Base-by-base conservation (phyloP, 2,113 vertebrate genomes). In the Lates calcarifer region DNA sequence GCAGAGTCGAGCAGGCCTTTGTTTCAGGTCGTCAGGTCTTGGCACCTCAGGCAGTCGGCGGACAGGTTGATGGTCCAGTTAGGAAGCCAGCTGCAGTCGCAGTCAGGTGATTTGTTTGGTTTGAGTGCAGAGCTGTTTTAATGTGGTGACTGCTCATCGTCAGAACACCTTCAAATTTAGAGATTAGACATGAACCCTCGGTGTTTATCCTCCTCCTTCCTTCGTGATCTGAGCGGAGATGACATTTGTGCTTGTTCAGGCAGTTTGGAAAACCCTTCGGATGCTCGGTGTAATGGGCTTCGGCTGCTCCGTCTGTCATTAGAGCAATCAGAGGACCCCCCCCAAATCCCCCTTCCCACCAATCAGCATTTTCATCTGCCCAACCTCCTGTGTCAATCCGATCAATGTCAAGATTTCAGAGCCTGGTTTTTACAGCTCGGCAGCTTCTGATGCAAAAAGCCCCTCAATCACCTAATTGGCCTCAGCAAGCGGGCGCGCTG, bases 171-270 rank as follows among this genome's bases (percentile, higher is more conserved):
- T 66, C 2, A 17, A 37, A n/a, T 43, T 71, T 17, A 29, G 35
- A 24, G 37, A 56, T 26, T 22, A 56, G 17, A 67, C 49, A 2
- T 0, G 17, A 72, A 11, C 13, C 58, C 17, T 62, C 28, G 0
- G 20, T 0, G 43, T 58, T 74, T 3, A 1, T 51, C 61, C 26
- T 29, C 12, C 56, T 31, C 81, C 37, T n/a, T n/a, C 43, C 71
- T 33, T 58, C 24, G 0, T 15, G 41, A 71, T 71, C 53, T 56
- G 31, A 73, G 0, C 0, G 1, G 28, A 73, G 49, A 33, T 56
- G 83, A 39, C 72, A n/a, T 69, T 83, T 73, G 67, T 71, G 79
- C 87, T 85, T 39, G 76, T 74, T 86, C 73, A 71, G 77, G 75
- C 33, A 14, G 6, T 70, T 47, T 58, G 49, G 33, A 29, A 70